phyloP scores from a whole-genome alignment of 2,797 vertebrate genomes.

The Vespertilio murinus region DNA sequence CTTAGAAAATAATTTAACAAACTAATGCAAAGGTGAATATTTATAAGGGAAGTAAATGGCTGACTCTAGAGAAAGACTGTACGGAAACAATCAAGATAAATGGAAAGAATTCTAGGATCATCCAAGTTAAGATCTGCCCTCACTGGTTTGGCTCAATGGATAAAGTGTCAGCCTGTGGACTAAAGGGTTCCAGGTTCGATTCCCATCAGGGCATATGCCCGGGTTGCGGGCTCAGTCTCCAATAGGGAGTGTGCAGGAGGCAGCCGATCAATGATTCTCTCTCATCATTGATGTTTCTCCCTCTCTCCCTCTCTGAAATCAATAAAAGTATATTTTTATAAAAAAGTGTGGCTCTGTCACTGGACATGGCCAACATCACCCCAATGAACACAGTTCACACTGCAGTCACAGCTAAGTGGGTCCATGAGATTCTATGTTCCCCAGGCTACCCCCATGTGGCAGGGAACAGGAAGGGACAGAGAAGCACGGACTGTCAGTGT shows the following conservation, averaged over 20 bases:
- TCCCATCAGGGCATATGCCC: neutral
- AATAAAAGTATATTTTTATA: too few relatives aligned
- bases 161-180: neutral
- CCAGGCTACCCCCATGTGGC: neutral
- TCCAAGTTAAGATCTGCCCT: neutral
- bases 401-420: neutral
- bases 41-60: neutral
- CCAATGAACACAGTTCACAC: too few relatives aligned
- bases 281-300: neutral
- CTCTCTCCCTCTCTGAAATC: neutral
- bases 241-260: neutral
- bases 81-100: neutral
- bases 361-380: too few relatives aligned
- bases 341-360: neutral
- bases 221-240: neutral
- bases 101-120: neutral
- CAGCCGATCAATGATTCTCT: neutral
- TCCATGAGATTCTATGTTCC: neutral
- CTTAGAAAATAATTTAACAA: neutral
- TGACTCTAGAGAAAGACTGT: neutral
- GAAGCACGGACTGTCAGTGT: neutral
- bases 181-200: neutral
- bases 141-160: neutral
- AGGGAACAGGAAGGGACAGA: neutral
- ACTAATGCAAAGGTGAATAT: neutral